These are phyloP conservation scores for Alcis repandata DNA, from an alignment of 2,888 invertebrate genomes.

Conservation along the genomic window DNA sequence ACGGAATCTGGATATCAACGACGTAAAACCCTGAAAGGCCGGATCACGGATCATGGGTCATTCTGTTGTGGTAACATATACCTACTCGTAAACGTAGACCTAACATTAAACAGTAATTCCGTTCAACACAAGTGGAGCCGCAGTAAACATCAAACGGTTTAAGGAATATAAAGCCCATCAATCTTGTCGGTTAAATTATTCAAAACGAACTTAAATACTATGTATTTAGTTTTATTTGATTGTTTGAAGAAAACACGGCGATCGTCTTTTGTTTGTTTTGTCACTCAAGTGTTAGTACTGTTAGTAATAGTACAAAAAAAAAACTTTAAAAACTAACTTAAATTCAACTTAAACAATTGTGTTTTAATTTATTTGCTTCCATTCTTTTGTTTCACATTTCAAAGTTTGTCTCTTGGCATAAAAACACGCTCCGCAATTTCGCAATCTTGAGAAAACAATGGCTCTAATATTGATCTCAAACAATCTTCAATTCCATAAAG, in stretches of 20 bases:
- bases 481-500: constrained; percentile 22
- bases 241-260: too few species aligned
- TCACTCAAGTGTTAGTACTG: too few species aligned
- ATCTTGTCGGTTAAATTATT: not conserved
- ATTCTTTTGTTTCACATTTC: not conserved
- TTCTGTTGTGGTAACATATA: too few species aligned
- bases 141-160: constrained; percentile 8
- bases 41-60: too few species aligned
- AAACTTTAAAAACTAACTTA: too few species aligned
- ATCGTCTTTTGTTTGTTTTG: too few species aligned
- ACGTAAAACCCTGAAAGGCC: too few species aligned
- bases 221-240: too few species aligned
- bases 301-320: too few species aligned
- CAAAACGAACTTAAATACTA: not conserved
- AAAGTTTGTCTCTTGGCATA: not conserved
- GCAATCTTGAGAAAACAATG: not conserved
- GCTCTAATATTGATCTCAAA: constrained; percentile 11
- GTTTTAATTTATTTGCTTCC: not conserved
- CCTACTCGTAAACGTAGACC: too few species aligned
- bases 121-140: constrained; percentile 1
- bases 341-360: too few species aligned
- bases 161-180: constrained; percentile 3
- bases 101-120: not conserved
- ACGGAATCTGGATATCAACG: too few species aligned
- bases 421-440: not conserved